Conservation (phyloP, 1,140 invertebrate genomes). For the Diuraphis noxia region DNA sequence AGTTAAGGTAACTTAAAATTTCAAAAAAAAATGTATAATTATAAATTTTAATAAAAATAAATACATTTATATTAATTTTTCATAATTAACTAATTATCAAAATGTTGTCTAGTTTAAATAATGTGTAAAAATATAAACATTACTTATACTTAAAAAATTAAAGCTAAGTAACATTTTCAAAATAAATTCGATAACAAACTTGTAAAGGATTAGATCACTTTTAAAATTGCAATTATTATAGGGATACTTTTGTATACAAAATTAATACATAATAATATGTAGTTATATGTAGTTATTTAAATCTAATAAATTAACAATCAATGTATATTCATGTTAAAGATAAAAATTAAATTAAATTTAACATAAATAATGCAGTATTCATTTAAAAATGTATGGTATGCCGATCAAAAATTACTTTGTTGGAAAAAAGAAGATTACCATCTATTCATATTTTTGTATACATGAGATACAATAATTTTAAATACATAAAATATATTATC, state of each 20-base stretch:
- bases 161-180: background rate
- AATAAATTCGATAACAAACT: background rate
- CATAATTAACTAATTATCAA: background rate
- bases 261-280: background rate
- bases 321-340: background rate
- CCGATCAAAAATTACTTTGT: background rate
- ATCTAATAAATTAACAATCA: no score
- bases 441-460: background rate
- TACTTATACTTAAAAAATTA: background rate
- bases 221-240: background rate
- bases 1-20: background rate
- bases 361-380: background rate
- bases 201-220: background rate
- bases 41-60: background rate
- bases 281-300: no score
- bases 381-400: background rate
- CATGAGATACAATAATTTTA: background rate
- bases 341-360: background rate
- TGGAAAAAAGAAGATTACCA: background rate
- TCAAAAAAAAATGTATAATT: background rate
- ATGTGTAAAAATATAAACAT: slow-evolving; percentile 9
- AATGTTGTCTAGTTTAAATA: background rate
- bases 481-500: slow-evolving; percentile 17
- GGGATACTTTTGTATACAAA: background rate
- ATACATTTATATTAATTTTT: background rate